phyloP scores from a whole-genome alignment of 2,888 invertebrate genomes.

The Eristalis arbustorum region DNA sequence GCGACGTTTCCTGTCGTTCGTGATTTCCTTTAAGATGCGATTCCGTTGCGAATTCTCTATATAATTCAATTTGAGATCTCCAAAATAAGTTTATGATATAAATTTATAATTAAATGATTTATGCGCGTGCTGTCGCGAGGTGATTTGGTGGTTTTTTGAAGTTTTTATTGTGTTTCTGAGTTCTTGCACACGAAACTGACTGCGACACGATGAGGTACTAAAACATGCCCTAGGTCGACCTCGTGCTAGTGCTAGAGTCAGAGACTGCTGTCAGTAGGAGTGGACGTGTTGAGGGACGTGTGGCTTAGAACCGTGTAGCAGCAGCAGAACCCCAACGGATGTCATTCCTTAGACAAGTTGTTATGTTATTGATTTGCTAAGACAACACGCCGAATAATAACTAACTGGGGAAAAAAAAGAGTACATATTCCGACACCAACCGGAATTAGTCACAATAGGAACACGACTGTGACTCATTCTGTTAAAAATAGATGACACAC shows the following conservation, averaged over 20 bases:
- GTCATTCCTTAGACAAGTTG: not conserved
- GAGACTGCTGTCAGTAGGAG: too few relatives aligned
- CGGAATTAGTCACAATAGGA: not conserved
- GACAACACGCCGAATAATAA: not conserved
- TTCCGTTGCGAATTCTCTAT: conserved; percentile 12
- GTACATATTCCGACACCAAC: not conserved
- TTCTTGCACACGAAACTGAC: not conserved
- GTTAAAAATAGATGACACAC: not conserved
- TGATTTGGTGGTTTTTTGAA: not conserved
- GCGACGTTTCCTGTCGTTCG: conserved; percentile 10
- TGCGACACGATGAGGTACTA: not conserved
- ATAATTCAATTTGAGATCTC: not conserved
- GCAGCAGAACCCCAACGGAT: not conserved
- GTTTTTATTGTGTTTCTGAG: not conserved
- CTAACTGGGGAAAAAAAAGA: not conserved
- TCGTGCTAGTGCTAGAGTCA: not conserved
- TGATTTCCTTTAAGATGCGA: conserved; percentile 14
- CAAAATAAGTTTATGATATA: conserved; percentile 15
- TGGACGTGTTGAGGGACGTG: not conserved
- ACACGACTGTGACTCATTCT: not conserved
- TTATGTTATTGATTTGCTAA: not conserved
- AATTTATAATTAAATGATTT: not conserved
- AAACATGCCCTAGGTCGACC: not conserved
- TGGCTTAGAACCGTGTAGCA: not conserved
- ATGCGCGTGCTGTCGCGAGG: not conserved